Conservation (phyloP, 2,888 invertebrate genomes). For the Oasisia sp. region DNA sequence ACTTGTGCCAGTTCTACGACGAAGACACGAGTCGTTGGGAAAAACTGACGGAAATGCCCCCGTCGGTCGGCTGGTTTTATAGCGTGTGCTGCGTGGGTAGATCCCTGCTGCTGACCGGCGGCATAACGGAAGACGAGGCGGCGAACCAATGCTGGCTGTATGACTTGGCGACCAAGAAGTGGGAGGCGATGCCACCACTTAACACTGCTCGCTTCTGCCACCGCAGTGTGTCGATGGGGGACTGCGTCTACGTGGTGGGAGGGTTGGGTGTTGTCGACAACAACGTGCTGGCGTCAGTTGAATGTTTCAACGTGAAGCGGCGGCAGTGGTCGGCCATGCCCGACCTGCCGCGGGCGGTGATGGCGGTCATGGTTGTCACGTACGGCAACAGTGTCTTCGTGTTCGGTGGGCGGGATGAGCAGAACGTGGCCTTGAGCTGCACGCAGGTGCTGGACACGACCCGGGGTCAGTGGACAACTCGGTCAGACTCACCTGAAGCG, state of each 20-base stretch:
- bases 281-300: constrained; percentile 32
- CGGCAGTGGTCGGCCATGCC: neutral
- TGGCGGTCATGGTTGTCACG: constrained; percentile 32
- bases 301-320: constrained; percentile 20
- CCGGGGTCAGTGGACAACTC: constrained; percentile 25
- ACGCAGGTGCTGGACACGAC: constrained; percentile 30
- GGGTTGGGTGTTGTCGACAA: constrained; percentile 32
- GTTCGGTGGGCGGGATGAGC: constrained; percentile 30
- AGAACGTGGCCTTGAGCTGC: constrained; percentile 28
- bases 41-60: constrained; percentile 35
- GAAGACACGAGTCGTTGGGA: constrained; percentile 29
- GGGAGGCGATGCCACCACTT: too few species aligned
- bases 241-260: constrained; percentile 35
- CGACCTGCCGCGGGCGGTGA: constrained; percentile 31
- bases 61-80: constrained; percentile 37
- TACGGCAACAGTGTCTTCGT: constrained; percentile 21
- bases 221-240: constrained; percentile 30
- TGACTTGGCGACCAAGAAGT: too few species aligned
- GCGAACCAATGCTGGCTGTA: too few species aligned
- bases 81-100: constrained; percentile 14
- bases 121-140: too few species aligned
- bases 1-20: too few species aligned
- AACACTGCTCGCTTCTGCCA: constrained; percentile 34
- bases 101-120: too few species aligned
- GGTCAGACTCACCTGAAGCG: too few species aligned